Percentiles rank a stretch among this genome's conserved stretches.
phyloP scores from a whole-genome alignment of 1,140 invertebrate genomes.

The Zaprionus africanus region DNA sequence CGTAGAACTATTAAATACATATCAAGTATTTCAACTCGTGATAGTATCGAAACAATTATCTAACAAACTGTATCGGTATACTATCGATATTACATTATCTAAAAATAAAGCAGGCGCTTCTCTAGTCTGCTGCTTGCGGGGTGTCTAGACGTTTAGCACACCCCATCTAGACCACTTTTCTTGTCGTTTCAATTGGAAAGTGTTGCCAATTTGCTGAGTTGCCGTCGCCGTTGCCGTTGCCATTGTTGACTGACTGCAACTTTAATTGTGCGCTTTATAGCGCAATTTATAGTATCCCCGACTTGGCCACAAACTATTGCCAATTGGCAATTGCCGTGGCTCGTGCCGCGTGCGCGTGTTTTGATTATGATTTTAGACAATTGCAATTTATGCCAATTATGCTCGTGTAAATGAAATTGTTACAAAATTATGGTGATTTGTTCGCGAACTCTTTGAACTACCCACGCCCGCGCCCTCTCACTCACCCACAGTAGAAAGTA shows the following conservation, averaged over 20 bases:
- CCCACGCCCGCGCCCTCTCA: slow-evolving; percentile 44
- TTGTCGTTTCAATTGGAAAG: slow-evolving; percentile 75
- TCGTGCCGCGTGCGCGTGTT: slow-evolving; percentile 29
- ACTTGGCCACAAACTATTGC: slow-evolving; percentile 50
- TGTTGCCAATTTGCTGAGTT: slow-evolving; percentile 75
- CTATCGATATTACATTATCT: too few species aligned
- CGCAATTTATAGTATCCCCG: slow-evolving; percentile 72
- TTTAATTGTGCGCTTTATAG: slow-evolving; percentile 81
- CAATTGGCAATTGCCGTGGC: slow-evolving; percentile 41
- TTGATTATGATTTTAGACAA: slow-evolving; percentile 74
- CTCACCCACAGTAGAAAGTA: slow-evolving; percentile 62
- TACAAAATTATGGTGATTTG: slow-evolving; percentile 72
- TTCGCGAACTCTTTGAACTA: slow-evolving; percentile 57
- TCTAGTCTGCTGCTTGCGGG: background rate
- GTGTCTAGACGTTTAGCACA: slow-evolving; percentile 15
- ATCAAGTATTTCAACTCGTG: too few species aligned
- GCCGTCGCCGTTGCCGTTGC: slow-evolving; percentile 28
- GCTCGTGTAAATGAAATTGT: slow-evolving; percentile 74
- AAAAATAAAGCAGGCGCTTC: background rate
- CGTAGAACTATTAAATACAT: background rate
- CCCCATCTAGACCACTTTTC: slow-evolving; percentile 33
- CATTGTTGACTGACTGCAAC: slow-evolving; percentile 49
- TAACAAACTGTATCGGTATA: too few species aligned
- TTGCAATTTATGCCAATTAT: slow-evolving; percentile 70
- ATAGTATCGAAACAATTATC: background rate